Evolutionary conservation across 1,140 invertebrate species (phyloP).

Genomic region (Agrypnia vestita): DNA sequence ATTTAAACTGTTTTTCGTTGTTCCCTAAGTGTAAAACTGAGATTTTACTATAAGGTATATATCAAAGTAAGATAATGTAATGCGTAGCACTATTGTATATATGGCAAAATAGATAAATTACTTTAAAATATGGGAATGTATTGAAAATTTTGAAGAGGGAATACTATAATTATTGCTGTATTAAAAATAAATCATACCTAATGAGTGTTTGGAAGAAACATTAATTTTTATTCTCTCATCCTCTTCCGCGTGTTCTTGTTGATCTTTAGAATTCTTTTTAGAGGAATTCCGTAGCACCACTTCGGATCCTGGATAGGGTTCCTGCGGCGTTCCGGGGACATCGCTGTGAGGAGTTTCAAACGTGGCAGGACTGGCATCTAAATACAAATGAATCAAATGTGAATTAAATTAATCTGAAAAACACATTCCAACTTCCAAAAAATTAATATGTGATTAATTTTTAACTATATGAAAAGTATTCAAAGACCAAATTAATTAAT

Average conservation of each 20-base stretch:
- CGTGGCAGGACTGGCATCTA: constrained; percentile 85
- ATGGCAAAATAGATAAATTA: neutral
- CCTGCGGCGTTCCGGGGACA: constrained; percentile 65
- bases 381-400: constrained; percentile 53
- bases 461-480: too few species aligned
- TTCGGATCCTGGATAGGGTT: constrained; percentile 8
- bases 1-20: too few species aligned
- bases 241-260: neutral
- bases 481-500: too few species aligned
- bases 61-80: too few species aligned
- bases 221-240: constrained; percentile 63
- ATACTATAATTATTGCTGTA: too few species aligned
- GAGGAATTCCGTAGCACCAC: constrained; percentile 19
- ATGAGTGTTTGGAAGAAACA: constrained; percentile 65
- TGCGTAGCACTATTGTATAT: too few species aligned
- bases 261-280: constrained; percentile 1
- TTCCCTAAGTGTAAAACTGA: too few species aligned
- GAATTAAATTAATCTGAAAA: neutral
- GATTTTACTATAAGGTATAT: too few species aligned
- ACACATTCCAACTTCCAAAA: neutral
- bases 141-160: too few species aligned
- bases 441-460: neutral
- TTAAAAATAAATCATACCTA: constrained; percentile 64
- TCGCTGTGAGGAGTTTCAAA: constrained; percentile 86
- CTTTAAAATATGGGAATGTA: too few species aligned